Evolutionary conservation across 30 jellyfish, hydroid and myxozoan genomes (phyloP), one percentile per base, ranked within the genome.

Genomic region (Turritopsis rubra): DNA sequence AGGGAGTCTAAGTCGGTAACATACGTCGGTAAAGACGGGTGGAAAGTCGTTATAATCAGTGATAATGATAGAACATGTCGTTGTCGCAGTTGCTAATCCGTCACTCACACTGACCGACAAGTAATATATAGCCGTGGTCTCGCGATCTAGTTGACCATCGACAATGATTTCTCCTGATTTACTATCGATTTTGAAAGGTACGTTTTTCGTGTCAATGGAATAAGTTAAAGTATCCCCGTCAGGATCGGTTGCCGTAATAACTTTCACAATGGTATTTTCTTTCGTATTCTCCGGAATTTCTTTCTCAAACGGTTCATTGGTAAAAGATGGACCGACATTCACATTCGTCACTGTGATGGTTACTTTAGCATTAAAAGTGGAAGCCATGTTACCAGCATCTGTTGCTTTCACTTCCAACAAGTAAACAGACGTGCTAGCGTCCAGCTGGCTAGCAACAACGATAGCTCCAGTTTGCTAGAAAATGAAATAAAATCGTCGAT

Each of bases 41-140:
- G 88, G 77, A 80, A 86, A 86, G 71, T 90, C 97, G 75, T 90
- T 90, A 25, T 83, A 86, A 73, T 90, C 97, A n/a, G 80, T 71
- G 28, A 90, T 83, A 1, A 27, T 72, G 71, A 90, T 66, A 23
- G 96, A 93, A 71, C 87, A 70, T 66, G 72, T 73, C 21, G 93
- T 81, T 0, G 88, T 70, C 29, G 28, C 85, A n/a, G 88, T 79
- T 73, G 77, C 65, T 16, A 85, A 24, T 1, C 75, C 41, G 79
- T 90, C 97, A 31, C 72, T 86, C 8, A 73, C 97, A 20, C 89
- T 76, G 72, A 90, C 90, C 1, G 96, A 53, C 31, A 90, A 22
- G 29, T 82, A 83, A 73, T 90, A 90, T 16, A 23, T 52, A 25
- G 82, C 93, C 5, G 79, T 78, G 26, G 95, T 82, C 60, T 90